These are phyloP conservation scores for Teleogryllus oceanicus DNA, from an alignment of 2,888 invertebrate species.

Conservation along the genomic window DNA sequence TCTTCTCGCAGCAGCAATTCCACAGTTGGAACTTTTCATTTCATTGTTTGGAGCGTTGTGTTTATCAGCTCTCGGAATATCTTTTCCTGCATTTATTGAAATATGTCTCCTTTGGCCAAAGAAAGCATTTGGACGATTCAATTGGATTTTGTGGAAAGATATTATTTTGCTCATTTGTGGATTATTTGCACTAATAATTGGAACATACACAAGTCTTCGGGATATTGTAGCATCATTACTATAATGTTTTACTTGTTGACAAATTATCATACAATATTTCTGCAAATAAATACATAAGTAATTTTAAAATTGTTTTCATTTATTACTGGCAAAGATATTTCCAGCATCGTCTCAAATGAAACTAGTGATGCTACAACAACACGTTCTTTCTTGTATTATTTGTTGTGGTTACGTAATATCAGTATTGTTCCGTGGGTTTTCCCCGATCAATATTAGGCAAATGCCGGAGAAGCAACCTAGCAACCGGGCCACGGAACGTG, in stretches of 20 bases:
- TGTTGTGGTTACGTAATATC: too few relatives aligned
- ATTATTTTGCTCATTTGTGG: conserved; percentile 36
- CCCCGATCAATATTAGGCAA: too few relatives aligned
- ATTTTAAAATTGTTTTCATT: too few relatives aligned
- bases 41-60: conserved; percentile 54
- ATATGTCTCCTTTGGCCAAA: conserved; percentile 49
- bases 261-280: too few relatives aligned
- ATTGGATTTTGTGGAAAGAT: conserved; percentile 36
- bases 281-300: too few relatives aligned
- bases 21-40: conserved; percentile 52
- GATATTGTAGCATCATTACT: conserved; percentile 58
- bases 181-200: conserved; percentile 37
- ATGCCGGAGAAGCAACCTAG: too few relatives aligned
- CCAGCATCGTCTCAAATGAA: too few relatives aligned
- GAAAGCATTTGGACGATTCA: conserved; percentile 29
- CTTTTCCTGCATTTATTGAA: conserved; percentile 53
- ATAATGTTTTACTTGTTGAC: conserved; percentile 31
- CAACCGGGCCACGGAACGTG: too few relatives aligned
- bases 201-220: conserved; percentile 38
- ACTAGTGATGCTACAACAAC: too few relatives aligned
- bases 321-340: too few relatives aligned
- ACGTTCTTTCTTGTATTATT: too few relatives aligned
- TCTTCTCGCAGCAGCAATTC: conserved; percentile 50
- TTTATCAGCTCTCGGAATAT: conserved; percentile 51
- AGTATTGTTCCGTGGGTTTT: too few relatives aligned